Evolutionary conservation across 2,113 vertebrate species (phyloP).

Genomic region (Naja naja): DNA sequence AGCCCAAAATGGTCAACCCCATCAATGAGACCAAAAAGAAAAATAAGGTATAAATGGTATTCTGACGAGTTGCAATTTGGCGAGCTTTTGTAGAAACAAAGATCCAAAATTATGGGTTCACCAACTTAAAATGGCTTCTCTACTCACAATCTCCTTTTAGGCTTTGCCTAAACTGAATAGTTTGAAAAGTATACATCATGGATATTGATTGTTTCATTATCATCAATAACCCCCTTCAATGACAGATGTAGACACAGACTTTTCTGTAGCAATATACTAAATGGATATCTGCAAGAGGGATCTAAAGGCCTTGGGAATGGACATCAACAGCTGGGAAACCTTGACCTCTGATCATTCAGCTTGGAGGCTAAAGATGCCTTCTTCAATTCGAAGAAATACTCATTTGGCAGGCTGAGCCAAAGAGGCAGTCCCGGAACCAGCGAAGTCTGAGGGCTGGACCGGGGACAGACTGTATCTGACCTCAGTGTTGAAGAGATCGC

Average conservation of each 20-base stretch:
- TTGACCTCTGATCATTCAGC: too few species aligned
- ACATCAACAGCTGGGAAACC: too few species aligned
- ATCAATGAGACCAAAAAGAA: not conserved
- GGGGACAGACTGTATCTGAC: too few species aligned
- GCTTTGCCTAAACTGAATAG: not conserved
- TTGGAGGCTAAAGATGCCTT: too few species aligned
- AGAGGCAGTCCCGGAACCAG: too few species aligned
- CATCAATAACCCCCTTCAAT: not conserved
- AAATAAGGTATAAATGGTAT: not conserved
- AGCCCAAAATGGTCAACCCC: not conserved
- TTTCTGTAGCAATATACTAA: not conserved
- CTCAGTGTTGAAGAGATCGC: too few species aligned
- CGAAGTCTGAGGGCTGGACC: too few species aligned
- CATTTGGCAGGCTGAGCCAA: too few species aligned
- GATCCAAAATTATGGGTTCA: not conserved
- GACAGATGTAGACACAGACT: not conserved
- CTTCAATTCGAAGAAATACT: too few species aligned
- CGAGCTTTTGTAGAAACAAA: not conserved
- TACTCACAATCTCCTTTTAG: not conserved
- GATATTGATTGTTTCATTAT: not conserved
- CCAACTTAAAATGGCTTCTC: not conserved
- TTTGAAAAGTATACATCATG: not conserved
- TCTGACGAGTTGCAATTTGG: not conserved
- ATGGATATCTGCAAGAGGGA: too few species aligned
- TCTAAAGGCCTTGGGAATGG: too few species aligned